Percentiles rank a stretch among this genome's conserved stretches.
These are phyloP conservation scores for Aphelenchoides avenae DNA, from an alignment of 1,140 invertebrate species.

Conservation along the genomic window DNA sequence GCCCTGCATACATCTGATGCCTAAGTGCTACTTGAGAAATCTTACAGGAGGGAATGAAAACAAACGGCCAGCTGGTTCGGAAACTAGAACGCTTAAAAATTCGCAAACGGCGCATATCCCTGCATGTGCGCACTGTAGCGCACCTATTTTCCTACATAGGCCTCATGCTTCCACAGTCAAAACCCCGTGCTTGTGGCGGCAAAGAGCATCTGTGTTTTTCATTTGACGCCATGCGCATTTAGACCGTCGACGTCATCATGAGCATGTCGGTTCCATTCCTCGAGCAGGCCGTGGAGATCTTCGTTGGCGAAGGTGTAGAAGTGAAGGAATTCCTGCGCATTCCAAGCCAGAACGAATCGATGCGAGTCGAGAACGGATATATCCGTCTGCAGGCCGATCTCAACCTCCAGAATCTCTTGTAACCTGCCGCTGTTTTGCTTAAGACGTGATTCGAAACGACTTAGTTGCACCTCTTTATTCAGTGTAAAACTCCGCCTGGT, in stretches of 20 bases:
- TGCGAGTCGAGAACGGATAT: constrained; percentile 22
- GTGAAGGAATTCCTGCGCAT: constrained; percentile 16
- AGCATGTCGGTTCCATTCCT: constrained; percentile 47
- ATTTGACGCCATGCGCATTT: constrained; percentile 1
- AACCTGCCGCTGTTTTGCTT: too few species aligned
- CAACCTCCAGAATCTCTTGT: constrained; percentile 21
- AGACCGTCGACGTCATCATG: constrained; percentile 51
- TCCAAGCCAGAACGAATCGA: constrained; percentile 21
- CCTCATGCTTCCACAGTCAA: too few species aligned
- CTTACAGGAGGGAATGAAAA: background rate
- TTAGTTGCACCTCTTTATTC: too few species aligned
- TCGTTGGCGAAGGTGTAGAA: constrained; percentile 38
- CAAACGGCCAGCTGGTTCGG: background rate
- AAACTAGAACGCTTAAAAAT: background rate
- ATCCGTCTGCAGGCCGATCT: constrained; percentile 20
- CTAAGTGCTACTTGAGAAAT: background rate
- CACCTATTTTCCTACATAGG: too few species aligned
- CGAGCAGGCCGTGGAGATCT: constrained; percentile 44
- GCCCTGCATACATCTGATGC: background rate
- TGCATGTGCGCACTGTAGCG: too few species aligned
- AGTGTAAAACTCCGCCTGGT: too few species aligned
- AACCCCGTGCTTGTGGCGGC: too few species aligned
- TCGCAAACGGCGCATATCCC: too few species aligned
- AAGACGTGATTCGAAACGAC: too few species aligned
- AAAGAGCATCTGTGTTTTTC: too few species aligned